phyloP scores from a whole-genome alignment of 2,797 vertebrate genomes.

The Lepilemur septentrionalis region DNA sequence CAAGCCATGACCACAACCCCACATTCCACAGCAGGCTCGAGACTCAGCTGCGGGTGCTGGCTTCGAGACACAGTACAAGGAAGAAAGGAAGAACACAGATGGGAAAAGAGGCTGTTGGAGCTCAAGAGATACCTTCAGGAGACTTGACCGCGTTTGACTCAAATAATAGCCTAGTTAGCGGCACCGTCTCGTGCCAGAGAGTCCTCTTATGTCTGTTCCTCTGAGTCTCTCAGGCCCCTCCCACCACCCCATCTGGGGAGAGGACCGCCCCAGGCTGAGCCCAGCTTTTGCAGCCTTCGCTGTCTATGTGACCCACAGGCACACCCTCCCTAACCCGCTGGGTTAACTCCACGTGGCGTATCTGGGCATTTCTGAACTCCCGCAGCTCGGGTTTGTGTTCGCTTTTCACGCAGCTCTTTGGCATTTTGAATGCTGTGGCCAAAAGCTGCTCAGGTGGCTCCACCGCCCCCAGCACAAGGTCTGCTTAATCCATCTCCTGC shows the following conservation, averaged over 20 bases:
- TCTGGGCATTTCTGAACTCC: background rate
- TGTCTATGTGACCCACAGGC: background rate
- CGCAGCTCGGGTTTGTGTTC: rapidly evolving
- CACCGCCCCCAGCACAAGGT: background rate
- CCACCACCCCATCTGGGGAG: background rate
- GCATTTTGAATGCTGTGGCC: background rate
- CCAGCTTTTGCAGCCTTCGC: background rate
- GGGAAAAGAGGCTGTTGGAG: background rate
- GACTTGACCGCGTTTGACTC: background rate
- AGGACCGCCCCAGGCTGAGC: background rate
- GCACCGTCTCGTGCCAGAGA: background rate
- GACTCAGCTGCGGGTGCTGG: background rate
- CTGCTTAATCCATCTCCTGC: background rate
- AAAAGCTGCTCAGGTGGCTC: background rate
- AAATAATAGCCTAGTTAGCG: background rate
- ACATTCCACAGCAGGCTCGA: background rate
- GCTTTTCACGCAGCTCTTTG: background rate
- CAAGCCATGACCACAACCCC: background rate
- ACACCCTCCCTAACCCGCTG: background rate
- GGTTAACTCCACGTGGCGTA: too few species aligned
- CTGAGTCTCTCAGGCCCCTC: background rate
- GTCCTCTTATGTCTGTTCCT: background rate
- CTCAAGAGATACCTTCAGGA: background rate
- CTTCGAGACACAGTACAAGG: background rate
- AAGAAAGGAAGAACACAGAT: background rate